Evolutionary conservation across 2,888 invertebrate species (phyloP), one percentile per base, ranked within the genome.

Genomic region (Prosapia bicincta): DNA sequence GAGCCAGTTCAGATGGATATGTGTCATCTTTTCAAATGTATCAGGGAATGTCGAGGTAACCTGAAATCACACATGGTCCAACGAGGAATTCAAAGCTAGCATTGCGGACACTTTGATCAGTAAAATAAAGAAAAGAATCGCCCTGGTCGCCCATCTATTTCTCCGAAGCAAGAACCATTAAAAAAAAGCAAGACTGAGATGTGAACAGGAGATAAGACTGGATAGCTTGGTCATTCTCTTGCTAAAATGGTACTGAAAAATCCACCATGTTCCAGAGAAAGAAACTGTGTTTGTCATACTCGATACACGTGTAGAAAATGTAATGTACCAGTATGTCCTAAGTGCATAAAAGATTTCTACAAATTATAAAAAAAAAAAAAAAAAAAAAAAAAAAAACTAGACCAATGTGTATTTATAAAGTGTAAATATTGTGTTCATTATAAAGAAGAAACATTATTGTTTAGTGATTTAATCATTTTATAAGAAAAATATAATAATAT

Each of bases 1-100:
- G 71, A 24, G 78, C 80, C 15, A 69, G 74, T 38, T 38, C 76
- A 43, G 72, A 77, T 78, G 80, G 80, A 65, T 79, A 78, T 74
- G 78, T 79, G 6, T 76, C 72, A 26, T 77, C 77, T 66, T 80
- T 80, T 76, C 77, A 79, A 74, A 75, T 78, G 32, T 77, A 79
- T 72, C 78, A 79, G 76, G 74, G 74, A n/a, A n/a, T n/a, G 15
- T 38, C 38, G 15, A 38, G 15, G 9, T 69, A 74, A n/a, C n/a
- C n/a, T 43, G 28, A 20, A 69, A 26, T 6, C 20, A 26, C 5
- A 26, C 1, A 26, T 26, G 26, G n/a, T n/a, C n/a, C n/a, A n/a
- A n/a, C 69, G 9, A 26, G 20, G 5, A 69, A 69, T 26, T 67
- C 68, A 26, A 68, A 68, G 23, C 32, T 28, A n/a, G 68, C 43